A percentile compares a stretch with the other conserved stretches of the same genome.
Evolutionary conservation across 1,140 invertebrate genomes (phyloP).

Genomic region (Nasonia giraulti): DNA sequence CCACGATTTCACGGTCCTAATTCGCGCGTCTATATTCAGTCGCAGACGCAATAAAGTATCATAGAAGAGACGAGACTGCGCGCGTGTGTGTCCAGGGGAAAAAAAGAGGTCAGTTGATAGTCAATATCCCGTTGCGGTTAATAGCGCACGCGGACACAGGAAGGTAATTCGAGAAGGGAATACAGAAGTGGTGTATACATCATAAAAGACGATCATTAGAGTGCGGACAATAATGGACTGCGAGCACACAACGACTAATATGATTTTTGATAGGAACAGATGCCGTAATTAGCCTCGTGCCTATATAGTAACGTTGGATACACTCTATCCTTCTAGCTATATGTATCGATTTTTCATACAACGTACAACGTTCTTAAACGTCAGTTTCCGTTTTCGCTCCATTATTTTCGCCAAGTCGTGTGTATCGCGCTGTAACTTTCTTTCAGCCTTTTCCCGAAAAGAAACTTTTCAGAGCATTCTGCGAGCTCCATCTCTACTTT

Average conservation of each 20-base stretch:
- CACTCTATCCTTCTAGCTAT: not conserved
- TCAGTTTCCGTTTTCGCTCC: not conserved
- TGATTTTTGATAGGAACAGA: not conserved
- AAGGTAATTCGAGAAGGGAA: slow-evolving; percentile 30
- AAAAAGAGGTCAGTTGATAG: no score
- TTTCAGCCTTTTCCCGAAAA: no score
- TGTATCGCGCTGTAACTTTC: not conserved
- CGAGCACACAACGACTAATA: slow-evolving; percentile 8
- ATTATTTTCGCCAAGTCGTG: not conserved
- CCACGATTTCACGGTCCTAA: no score
- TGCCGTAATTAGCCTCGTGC: not conserved
- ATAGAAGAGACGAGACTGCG: not conserved
- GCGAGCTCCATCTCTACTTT: no score
- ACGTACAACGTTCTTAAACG: not conserved
- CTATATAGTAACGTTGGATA: not conserved
- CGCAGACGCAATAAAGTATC: not conserved
- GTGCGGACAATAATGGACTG: slow-evolving; percentile 1
- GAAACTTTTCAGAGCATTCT: not conserved
- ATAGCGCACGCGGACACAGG: not conserved
- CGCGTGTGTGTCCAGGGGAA: not conserved
- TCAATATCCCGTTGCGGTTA: no score
- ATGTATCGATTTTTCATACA: not conserved
- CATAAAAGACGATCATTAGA: slow-evolving; percentile 17
- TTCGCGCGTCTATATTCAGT: no score
- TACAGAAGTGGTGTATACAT: slow-evolving; percentile 7